Evolutionary conservation across 2,888 invertebrate species (phyloP).

Genomic region (Pristionchus mayeri): DNA sequence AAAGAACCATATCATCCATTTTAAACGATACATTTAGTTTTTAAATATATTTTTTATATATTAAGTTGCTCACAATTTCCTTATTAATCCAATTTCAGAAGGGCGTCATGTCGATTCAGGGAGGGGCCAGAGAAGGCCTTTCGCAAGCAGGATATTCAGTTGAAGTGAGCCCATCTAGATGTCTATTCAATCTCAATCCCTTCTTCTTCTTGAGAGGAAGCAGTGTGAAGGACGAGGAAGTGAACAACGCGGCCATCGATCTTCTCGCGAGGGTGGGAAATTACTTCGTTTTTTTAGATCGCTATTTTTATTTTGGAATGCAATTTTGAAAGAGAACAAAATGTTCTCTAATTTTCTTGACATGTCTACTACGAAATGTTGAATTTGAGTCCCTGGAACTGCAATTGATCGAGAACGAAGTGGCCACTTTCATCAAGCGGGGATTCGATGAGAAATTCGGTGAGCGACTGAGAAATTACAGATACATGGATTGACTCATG

Average conservation of each 20-base stretch:
- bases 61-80: background rate
- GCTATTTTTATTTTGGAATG: background rate
- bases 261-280: background rate
- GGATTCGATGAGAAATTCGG: slow-evolving; percentile 31
- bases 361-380: background rate
- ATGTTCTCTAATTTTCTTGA: background rate
- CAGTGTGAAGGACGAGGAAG: slow-evolving; percentile 34
- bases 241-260: slow-evolving; percentile 10
- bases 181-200: background rate
- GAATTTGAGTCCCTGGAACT: slow-evolving; percentile 18
- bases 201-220: background rate
- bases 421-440: slow-evolving; percentile 37
- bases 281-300: background rate
- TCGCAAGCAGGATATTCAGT: slow-evolving; percentile 11
- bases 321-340: background rate
- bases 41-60: no score
- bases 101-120: slow-evolving; percentile 26
- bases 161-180: slow-evolving; percentile 2
- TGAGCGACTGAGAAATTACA: background rate
- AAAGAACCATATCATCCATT: no score
- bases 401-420: slow-evolving; percentile 47
- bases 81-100: background rate
- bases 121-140: slow-evolving; percentile 36
- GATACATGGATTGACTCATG: no score
- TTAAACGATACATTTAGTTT: no score